Evolutionary conservation across 2,113 vertebrate species (phyloP).

Genomic region (Rattus rattus): DNA sequence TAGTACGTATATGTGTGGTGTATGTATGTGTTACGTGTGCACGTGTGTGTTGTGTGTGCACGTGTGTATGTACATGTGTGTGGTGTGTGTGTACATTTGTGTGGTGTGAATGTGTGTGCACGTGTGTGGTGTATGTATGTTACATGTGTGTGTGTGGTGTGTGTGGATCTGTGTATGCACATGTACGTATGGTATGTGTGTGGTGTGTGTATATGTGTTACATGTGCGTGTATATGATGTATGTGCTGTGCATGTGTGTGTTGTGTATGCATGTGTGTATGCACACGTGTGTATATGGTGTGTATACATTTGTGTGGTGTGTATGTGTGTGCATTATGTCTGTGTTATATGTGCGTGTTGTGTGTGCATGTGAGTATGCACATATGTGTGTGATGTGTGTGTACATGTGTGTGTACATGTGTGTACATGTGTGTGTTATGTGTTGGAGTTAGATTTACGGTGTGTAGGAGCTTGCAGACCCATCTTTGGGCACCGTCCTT

Average conservation of each 20-base stretch:
- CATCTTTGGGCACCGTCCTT: slow-evolving; percentile 43
- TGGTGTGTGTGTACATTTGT: neutral
- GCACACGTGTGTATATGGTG: too few species aligned
- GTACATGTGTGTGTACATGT: neutral
- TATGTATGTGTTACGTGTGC: neutral
- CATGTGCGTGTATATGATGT: too few species aligned
- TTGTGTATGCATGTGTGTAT: neutral
- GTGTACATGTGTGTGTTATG: neutral
- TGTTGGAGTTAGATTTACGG: neutral
- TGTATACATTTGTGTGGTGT: neutral
- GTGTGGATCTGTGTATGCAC: neutral
- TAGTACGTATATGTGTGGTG: neutral
- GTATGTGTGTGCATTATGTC: neutral
- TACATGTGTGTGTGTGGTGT: neutral
- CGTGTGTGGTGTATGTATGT: neutral
- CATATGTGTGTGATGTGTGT: neutral
- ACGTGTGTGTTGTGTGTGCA: neutral
- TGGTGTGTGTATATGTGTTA: neutral
- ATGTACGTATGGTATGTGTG: neutral
- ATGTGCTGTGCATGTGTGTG: neutral
- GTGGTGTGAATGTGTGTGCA: too few species aligned
- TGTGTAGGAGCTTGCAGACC: neutral
- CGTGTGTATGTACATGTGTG: neutral
- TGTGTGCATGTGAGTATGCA: neutral
- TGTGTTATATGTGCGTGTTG: neutral